phyloP scores from a whole-genome alignment of 2,113 vertebrate genomes.

The Athene noctua region DNA sequence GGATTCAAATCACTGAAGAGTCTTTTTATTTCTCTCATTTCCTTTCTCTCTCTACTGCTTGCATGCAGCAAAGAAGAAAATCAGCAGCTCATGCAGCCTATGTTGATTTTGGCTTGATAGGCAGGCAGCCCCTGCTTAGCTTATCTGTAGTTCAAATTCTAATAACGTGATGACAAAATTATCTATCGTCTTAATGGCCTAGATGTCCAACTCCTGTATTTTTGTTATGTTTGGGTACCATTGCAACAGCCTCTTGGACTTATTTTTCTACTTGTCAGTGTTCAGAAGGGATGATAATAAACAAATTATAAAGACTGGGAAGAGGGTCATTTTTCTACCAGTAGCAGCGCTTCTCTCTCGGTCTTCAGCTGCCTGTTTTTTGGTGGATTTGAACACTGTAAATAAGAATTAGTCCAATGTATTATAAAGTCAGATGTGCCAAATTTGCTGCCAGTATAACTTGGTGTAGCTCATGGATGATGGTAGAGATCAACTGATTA shows the following conservation, averaged over 20 bases:
- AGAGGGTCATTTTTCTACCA: neutral
- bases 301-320: neutral
- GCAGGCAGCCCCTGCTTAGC: neutral
- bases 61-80: constrained; percentile 33
- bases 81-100: neutral
- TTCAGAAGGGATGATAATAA: constrained; percentile 25
- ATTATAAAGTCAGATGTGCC: neutral
- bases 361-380: neutral
- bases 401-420: neutral
- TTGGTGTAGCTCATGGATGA: neutral
- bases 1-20: constrained; percentile 33
- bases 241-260: neutral
- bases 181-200: neutral
- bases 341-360: neutral
- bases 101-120: constrained; percentile 13
- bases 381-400: neutral
- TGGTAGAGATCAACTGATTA: neutral
- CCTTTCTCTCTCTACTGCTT: neutral
- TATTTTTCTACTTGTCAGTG: neutral
- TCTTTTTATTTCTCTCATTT: neutral
- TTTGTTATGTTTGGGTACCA: neutral
- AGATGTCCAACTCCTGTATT: neutral
- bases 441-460: neutral
- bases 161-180: neutral
- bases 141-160: neutral